phyloP scores from a whole-genome alignment of 2,888 invertebrate genomes.

The Pterostichus madidus region DNA sequence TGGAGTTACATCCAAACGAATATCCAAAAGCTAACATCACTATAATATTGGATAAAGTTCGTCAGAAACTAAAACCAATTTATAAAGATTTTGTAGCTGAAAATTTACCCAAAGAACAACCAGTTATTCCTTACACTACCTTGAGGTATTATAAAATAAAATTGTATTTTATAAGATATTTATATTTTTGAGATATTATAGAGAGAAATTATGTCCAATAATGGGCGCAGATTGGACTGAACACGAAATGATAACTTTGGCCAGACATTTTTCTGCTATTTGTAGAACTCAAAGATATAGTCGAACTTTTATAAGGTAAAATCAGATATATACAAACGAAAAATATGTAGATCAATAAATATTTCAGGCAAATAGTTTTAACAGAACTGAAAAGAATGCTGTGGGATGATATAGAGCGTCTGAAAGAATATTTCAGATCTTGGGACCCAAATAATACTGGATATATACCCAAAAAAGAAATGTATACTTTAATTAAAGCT shows the following conservation, averaged over 20 bases:
- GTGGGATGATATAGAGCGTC: conserved; percentile 85
- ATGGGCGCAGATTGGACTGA: conserved; percentile 86
- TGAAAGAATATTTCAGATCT: conserved; percentile 81
- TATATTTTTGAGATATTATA: conserved; percentile 74
- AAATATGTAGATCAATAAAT: too few relatives aligned
- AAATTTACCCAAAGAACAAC: conserved; percentile 79
- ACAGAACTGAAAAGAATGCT: conserved; percentile 85
- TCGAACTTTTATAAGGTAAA: conserved; percentile 72
- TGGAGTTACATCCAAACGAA: conserved; percentile 89
- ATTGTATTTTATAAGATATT: neutral
- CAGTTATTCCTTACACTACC: conserved; percentile 75
- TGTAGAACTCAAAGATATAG: conserved; percentile 77
- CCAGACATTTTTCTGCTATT: conserved; percentile 85
- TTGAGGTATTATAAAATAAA: conserved; percentile 73
- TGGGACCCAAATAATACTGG: conserved; percentile 81
- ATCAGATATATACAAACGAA: too few relatives aligned
- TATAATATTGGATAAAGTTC: conserved; percentile 86
- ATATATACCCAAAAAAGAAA: conserved; percentile 79
- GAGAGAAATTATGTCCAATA: conserved; percentile 83
- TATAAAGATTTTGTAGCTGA: conserved; percentile 89
- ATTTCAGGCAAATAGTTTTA: conserved; percentile 77
- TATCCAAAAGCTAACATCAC: conserved; percentile 87
- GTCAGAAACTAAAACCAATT: conserved; percentile 83
- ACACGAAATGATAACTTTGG: conserved; percentile 89
- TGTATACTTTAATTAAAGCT: conserved; percentile 84